Percentiles rank a stretch among this genome's conserved stretches.
phyloP scores from a whole-genome alignment of 2,113 vertebrate genomes.

The Eurystomus gularis region DNA sequence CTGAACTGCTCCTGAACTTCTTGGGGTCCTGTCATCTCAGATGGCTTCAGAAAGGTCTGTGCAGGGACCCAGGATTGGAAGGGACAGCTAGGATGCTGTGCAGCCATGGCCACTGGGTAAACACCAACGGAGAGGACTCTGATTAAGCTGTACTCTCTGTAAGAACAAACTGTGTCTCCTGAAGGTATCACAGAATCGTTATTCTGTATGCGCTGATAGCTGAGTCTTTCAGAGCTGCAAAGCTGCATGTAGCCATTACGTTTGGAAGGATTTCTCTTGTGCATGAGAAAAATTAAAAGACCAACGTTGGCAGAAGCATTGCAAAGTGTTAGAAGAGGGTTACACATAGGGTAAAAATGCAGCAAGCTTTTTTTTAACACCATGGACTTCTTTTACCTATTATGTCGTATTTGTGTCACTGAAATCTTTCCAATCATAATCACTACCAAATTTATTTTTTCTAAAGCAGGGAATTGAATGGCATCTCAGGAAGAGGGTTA shows the following conservation, averaged over 20 bases:
- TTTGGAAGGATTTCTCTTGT: neutral
- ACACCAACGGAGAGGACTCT: neutral
- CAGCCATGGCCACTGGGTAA: fast-evolving
- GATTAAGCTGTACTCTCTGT: neutral
- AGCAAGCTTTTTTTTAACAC: neutral
- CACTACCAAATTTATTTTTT: neutral
- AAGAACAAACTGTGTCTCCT: neutral
- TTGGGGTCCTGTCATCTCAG: neutral
- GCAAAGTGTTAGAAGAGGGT: neutral
- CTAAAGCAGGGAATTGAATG: neutral
- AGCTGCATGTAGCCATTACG: neutral
- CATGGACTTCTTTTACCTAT: neutral
- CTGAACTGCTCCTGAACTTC: neutral
- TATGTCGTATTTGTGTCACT: neutral
- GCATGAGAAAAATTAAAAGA: neutral
- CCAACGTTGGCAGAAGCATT: neutral
- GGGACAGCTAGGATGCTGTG: neutral
- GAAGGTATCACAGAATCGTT: too few relatives aligned
- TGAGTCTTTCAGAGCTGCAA: neutral
- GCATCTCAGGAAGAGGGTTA: neutral
- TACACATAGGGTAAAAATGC: neutral
- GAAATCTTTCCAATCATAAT: neutral
- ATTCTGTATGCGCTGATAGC: neutral
- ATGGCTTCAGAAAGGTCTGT: neutral
- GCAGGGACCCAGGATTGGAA: neutral